phyloP scores from a whole-genome alignment of 1,140 invertebrate genomes.

The Ips typographus region DNA sequence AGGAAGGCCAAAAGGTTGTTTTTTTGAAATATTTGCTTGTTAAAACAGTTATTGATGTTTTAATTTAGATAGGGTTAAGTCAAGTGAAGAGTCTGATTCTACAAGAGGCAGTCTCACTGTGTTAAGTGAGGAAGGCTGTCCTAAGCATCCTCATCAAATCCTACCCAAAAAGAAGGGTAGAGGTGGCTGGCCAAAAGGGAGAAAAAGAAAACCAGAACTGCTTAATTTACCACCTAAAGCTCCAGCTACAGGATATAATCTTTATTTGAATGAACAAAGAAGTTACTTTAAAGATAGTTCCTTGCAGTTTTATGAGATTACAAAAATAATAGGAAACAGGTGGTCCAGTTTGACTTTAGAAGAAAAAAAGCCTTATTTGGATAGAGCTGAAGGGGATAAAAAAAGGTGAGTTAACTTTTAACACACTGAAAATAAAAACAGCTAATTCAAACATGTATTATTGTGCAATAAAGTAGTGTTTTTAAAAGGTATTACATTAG shows the following conservation, averaged over 20 bases:
- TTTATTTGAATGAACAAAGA: constrained; percentile 60
- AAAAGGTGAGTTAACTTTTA: constrained; percentile 43
- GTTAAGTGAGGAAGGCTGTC: constrained; percentile 23
- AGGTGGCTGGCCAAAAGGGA: constrained; percentile 65
- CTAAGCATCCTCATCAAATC: constrained; percentile 20
- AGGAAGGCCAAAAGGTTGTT: constrained; percentile 22
- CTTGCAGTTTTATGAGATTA: constrained; percentile 57
- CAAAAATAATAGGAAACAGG: constrained; percentile 60
- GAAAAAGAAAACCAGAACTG: constrained; percentile 58
- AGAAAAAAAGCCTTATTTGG: constrained; percentile 59
- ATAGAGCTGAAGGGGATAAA: constrained; percentile 59
- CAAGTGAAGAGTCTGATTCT: constrained; percentile 35
- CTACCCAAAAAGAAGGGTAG: constrained; percentile 52
- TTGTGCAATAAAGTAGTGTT: no score
- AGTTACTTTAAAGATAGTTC: constrained; percentile 57
- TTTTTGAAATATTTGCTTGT: background rate
- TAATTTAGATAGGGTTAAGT: constrained; percentile 28
- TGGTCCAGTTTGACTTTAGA: constrained; percentile 58
- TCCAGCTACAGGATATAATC: constrained; percentile 60
- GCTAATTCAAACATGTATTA: no score
- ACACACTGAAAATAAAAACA: no score
- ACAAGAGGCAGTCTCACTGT: constrained; percentile 25
- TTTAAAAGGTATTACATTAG: background rate
- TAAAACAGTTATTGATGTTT: background rate
- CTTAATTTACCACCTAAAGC: constrained; percentile 59